Conservation (phyloP, 2,888 invertebrate genomes). For the Sceliomorpha sp. region DNA sequence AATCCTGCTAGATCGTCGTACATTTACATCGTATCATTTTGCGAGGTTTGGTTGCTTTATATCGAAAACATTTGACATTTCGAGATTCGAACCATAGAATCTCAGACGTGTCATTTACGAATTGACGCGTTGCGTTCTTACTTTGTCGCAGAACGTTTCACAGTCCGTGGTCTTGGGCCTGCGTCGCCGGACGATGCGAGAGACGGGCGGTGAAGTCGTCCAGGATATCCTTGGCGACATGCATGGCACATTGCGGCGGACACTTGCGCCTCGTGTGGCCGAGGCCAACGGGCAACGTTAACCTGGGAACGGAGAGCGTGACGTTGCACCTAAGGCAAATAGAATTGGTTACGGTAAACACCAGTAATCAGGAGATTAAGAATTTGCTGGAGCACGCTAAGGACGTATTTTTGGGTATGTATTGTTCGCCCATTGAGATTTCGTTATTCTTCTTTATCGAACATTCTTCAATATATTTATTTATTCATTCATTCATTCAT, state of each 20-base stretch:
- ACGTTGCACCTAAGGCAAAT: conserved; percentile 83
- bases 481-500: too few species aligned
- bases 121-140: too few species aligned
- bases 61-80: conserved; percentile 18
- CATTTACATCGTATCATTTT: conserved; percentile 11
- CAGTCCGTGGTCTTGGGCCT: conserved; percentile 89
- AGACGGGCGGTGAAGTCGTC: conserved; percentile 84
- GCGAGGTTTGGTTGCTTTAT: conserved; percentile 20
- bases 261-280: conserved; percentile 88
- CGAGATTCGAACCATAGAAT: too few species aligned
- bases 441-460: too few species aligned
- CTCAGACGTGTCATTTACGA: not conserved
- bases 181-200: conserved; percentile 86
- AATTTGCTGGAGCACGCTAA: conserved; percentile 75
- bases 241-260: conserved; percentile 88
- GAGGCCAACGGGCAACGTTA: conserved; percentile 87
- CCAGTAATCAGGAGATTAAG: conserved; percentile 69
- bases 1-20: too few species aligned
- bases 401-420: conserved; percentile 74
- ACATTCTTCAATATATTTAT: too few species aligned
- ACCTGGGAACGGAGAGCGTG: conserved; percentile 85
- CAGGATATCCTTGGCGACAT: conserved; percentile 86
- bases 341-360: conserved; percentile 72
- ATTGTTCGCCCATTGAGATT: too few species aligned
- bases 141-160: conserved; percentile 70